These are phyloP conservation scores for Bovichtus diacanthus DNA, from an alignment of 2,797 vertebrate genomes.

Conservation along the genomic window DNA sequence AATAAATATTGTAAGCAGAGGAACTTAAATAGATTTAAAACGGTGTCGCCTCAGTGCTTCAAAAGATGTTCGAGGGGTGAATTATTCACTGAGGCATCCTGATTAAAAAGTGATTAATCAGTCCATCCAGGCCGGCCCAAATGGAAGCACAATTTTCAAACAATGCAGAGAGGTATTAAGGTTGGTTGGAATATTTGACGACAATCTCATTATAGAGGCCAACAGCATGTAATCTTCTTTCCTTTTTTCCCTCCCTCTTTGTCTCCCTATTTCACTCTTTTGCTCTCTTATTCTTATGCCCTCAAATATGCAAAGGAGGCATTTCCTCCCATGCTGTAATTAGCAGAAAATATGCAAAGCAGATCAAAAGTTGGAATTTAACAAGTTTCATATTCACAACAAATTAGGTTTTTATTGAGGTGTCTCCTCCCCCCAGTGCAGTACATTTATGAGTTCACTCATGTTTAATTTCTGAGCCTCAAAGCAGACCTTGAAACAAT, in stretches of 20 bases:
- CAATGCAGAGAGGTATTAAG: slow-evolving; percentile 54
- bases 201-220: slow-evolving; percentile 68
- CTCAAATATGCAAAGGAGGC: slow-evolving; percentile 71
- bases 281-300: slow-evolving; percentile 34
- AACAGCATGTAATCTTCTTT: slow-evolving; percentile 59
- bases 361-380: slow-evolving; percentile 70
- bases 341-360: slow-evolving; percentile 73
- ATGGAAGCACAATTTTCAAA: slow-evolving; percentile 63
- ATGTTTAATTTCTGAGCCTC: slow-evolving; percentile 42
- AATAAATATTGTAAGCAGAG: slow-evolving; percentile 53
- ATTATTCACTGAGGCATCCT: slow-evolving; percentile 63
- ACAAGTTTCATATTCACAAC: slow-evolving; percentile 68
- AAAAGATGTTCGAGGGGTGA: slow-evolving; percentile 49
- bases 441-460: slow-evolving; percentile 42
- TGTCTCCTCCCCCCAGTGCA: slow-evolving; percentile 15
- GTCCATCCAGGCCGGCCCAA: slow-evolving; percentile 44
- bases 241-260: slow-evolving; percentile 28
- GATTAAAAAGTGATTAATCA: slow-evolving; percentile 75
- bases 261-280: slow-evolving; percentile 44
- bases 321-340: slow-evolving; percentile 65
- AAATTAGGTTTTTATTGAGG: slow-evolving; percentile 57
- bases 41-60: slow-evolving; percentile 45
- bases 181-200: slow-evolving; percentile 54
- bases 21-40: slow-evolving; percentile 50
- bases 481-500: slow-evolving; percentile 63